phyloP scores from a whole-genome alignment of 2,797 vertebrate species.

The Parauchenoglanis ngamensis region DNA sequence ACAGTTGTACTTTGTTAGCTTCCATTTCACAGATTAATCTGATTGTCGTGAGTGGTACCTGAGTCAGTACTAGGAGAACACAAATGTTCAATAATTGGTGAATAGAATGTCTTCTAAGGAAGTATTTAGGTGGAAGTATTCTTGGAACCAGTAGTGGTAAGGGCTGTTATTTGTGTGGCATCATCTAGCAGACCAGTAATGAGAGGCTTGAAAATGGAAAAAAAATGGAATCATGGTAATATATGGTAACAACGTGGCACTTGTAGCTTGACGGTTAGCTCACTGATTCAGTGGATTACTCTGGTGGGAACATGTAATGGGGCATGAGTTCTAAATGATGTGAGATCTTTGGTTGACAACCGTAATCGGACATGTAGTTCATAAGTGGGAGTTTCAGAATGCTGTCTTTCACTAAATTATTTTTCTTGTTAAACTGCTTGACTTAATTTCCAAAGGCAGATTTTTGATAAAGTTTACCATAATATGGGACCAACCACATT shows the following conservation, averaged over 20 bases:
- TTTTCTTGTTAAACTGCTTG: background rate
- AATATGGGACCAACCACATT: background rate
- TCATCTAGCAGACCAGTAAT: background rate
- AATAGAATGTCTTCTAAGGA: background rate
- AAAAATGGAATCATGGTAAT: background rate
- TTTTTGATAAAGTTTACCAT: background rate
- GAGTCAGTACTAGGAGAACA: background rate
- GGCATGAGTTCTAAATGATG: background rate
- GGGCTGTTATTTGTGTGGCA: background rate
- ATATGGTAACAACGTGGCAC: background rate
- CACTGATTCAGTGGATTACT: background rate
- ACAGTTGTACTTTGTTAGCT: background rate
- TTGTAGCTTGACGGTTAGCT: background rate
- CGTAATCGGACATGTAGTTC: background rate
- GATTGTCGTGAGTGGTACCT: background rate
- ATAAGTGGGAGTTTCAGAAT: background rate
- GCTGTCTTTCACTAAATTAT: background rate
- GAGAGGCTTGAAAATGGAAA: background rate
- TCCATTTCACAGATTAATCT: background rate
- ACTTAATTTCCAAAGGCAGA: background rate
- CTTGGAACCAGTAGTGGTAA: background rate
- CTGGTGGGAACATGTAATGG: background rate
- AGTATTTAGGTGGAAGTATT: slow-evolving; percentile 10
- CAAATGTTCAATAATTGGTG: background rate
- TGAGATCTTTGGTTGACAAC: background rate